Base-by-base conservation (phyloP, 2,113 vertebrate species). In the Hippocampus barbouri region DNA sequence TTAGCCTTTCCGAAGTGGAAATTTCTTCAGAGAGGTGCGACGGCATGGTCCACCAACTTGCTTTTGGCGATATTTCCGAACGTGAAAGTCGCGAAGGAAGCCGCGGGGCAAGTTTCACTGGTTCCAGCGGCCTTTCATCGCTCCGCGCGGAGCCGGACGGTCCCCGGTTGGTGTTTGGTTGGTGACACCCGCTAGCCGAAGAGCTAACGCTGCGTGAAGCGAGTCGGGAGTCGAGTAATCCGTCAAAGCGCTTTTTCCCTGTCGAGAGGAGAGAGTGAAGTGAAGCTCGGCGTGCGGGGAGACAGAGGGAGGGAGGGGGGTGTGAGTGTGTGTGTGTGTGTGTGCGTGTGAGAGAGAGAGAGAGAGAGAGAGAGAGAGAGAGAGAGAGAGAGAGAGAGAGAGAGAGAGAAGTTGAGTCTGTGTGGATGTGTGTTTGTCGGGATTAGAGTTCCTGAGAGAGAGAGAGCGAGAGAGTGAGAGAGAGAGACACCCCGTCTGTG, bases 1-100 rank as follows among this genome's bases (percentile, higher is more conserved):
- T 88, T 91, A 88, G 82, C 87, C 75, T 59, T 85, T 73, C 75
- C 76, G 77, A 65, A 79, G 74, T 72, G 83, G 76, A 79, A 45
- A 79, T 70, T 14, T 66, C 64, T 59, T 79, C 75, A 85, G 40
- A 68, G 59, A 21, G 53, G 43, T 65, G 71, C 66, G 68, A 83
- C 76, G 83, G 72, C 86, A 90, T 91, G 80, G 72, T 75, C 82
- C 80, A 66, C 5, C 45, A 81, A 75, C 66, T 57, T 71, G 72
- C 65, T 79, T 66, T 72, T 34, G 1, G 61, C 20, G 61, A 0
- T 68, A 0, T 72, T 12, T 56, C 71, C 79, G 38, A 18, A 34
- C 84, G 83, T 85, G 66, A 79, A 87, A 84, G 77, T 74, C 73
- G 72, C 14, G 18, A 20, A 57, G 38, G 20, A 1, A 72, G 43